A percentile compares a stretch with the other conserved stretches of the same genome.
Evolutionary conservation across 2,113 vertebrate species (phyloP).

Genomic region (Amblyornis subalaris): DNA sequence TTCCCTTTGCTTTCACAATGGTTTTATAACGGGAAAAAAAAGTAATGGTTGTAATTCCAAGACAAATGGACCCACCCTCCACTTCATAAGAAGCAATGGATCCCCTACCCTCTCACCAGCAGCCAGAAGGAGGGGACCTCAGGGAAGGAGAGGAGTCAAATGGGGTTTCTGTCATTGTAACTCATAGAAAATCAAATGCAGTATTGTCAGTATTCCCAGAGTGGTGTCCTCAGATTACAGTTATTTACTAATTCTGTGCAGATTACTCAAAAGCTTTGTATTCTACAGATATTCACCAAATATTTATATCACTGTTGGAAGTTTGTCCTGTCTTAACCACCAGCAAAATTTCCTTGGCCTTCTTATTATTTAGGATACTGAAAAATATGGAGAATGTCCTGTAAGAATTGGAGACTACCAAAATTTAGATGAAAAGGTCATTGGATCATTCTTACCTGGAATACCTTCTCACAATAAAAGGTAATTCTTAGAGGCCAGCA

Average conservation of each 20-base stretch:
- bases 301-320: not conserved
- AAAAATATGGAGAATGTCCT: not conserved
- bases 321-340: not conserved
- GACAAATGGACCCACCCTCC: not conserved
- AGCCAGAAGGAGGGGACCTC: not conserved
- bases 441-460: not conserved
- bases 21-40: not conserved
- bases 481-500: not conserved
- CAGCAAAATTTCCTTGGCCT: not conserved
- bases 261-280: not conserved
- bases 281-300: not conserved
- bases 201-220: not conserved
- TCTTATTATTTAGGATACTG: not conserved
- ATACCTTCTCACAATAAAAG: not conserved
- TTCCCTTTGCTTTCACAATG: not conserved
- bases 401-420: not conserved
- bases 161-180: not conserved
- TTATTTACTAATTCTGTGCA: not conserved
- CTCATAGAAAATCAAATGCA: not conserved
- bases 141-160: not conserved
- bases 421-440: not conserved
- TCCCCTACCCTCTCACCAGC: not conserved
- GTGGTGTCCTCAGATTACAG: not conserved
- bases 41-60: not conserved
- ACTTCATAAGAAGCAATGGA: not conserved